Percentiles rank a stretch among this genome's conserved stretches.
These are phyloP conservation scores for Ophonus ardosiacus DNA, from an alignment of 2,888 invertebrate genomes.

Conservation along the genomic window DNA sequence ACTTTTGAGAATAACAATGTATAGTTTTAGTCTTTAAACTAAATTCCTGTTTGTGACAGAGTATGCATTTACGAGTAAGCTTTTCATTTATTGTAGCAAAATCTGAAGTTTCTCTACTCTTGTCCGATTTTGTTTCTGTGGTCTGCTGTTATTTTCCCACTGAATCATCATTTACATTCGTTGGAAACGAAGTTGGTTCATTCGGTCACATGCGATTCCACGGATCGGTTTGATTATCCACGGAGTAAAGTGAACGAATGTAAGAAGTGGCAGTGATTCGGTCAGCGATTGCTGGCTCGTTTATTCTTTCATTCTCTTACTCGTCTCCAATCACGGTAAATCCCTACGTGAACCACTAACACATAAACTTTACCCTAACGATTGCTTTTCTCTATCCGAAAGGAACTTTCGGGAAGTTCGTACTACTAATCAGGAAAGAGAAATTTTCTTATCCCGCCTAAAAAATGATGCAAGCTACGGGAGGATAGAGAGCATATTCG, in stretches of 20 bases:
- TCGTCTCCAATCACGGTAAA: conserved; percentile 40
- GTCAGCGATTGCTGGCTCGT: conserved; percentile 29
- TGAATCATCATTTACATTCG: background rate
- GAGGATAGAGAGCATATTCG: no score
- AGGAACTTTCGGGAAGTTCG: background rate
- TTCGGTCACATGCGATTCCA: background rate
- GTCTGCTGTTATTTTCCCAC: background rate
- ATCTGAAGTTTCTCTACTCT: no score
- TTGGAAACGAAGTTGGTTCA: background rate
- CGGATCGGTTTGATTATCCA: conserved; percentile 15
- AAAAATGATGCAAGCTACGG: background rate
- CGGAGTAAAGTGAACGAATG: conserved; percentile 9
- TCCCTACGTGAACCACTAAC: conserved; percentile 22
- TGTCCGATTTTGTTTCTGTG: no score
- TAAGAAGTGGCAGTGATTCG: conserved; percentile 12
- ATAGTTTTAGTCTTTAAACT: no score
- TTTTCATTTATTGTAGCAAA: no score
- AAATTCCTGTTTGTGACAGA: no score
- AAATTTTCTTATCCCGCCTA: background rate
- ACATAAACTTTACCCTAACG: conserved; percentile 11
- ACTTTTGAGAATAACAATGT: no score
- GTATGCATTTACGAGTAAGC: no score
- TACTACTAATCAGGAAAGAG: background rate
- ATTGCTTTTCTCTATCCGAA: background rate
- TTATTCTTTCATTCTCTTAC: conserved; percentile 33